These are phyloP conservation scores for Prionchulus punctatus DNA, from an alignment of 2,888 invertebrate species.

Conservation along the genomic window DNA sequence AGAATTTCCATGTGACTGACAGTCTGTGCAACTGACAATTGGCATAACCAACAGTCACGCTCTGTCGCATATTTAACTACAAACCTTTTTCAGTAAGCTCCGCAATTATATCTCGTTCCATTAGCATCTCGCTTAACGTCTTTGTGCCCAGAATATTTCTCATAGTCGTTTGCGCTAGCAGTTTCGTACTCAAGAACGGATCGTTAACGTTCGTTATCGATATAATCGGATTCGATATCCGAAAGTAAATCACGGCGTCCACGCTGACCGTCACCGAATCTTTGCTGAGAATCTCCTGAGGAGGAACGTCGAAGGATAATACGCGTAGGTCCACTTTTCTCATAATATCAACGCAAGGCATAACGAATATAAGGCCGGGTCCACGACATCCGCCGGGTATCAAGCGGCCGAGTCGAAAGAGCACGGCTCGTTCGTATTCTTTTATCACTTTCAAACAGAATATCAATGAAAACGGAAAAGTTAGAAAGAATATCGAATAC, in stretches of 20 bases:
- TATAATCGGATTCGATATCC: conserved; percentile 27
- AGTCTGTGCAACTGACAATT: no score
- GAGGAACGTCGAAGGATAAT: conserved; percentile 88
- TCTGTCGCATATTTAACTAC: no score
- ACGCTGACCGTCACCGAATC: no score
- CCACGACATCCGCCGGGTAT: conserved; percentile 59
- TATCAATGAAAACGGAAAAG: no score
- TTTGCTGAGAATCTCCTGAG: conserved; percentile 54
- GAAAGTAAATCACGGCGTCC: conserved; percentile 30
- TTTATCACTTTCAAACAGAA: no score
- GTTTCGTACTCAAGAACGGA: conserved; percentile 73
- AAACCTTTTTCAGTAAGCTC: conserved; percentile 7
- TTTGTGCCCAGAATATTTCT: conserved; percentile 33
- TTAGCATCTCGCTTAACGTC: conserved; percentile 30
- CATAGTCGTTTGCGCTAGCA: conserved; percentile 44
- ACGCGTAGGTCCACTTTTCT: conserved; percentile 76
- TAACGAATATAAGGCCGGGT: conserved; percentile 72
- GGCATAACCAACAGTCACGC: no score
- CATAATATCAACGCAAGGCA: conserved; percentile 77
- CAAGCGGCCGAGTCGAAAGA: conserved; percentile 66
- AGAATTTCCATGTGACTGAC: no score
- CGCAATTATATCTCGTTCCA: conserved; percentile 30
- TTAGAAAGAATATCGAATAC: no score
- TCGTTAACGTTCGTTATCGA: conserved; percentile 39
- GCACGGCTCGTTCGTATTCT: no score